Evolutionary conservation across 2,113 vertebrate species (phyloP), one percentile per base, ranked within the genome.

Genomic region (Ornithorhynchus anatinus): DNA sequence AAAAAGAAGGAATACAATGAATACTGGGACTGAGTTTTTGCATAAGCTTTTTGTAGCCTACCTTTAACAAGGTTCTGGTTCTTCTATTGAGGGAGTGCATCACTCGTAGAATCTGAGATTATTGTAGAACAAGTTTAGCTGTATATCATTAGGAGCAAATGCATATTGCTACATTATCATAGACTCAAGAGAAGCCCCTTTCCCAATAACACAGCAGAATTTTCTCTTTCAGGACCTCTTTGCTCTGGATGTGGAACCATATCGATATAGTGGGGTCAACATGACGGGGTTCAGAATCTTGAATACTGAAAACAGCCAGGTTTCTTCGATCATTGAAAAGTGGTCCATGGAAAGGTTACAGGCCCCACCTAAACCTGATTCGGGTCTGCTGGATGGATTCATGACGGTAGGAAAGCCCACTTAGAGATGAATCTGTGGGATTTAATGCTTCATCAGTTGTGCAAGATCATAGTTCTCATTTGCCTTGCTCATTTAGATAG

Each of bases 291-390:
- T 99, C 85, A 94, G 97, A 85, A 99, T 99, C 80, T 89, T 99
- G 62, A 99, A 99, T 86, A 99, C 96, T 0, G 98, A 99, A 87
- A 99, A 97, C 35, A 97, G 93, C 65, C 98, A 99, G 69, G 98
- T 99, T 58, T 94, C 97, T 10, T 98, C 98, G 17, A 98, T 99
- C 84, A 97, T 99, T 11, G 98, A 99, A 84, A 99, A 99, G 61
- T 99, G 98, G 98, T 98, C 97, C 1, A 99, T 99, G 98, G 98
- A 99, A 84, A 84, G 98, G 51, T 91, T 99, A 35, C 98, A 99
- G 88, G 97, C 97, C 36, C 98, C 97, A 16, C 98, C 98, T 1
- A 99, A 99, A 91, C 96, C 97, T 40, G 97, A 99, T 77, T 99
- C 97, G 82, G 98, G 98, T 90, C 94, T 99, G 89, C 94, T 99